phyloP scores from a whole-genome alignment of 1,140 invertebrate genomes.

The Mercenaria mercenaria region DNA sequence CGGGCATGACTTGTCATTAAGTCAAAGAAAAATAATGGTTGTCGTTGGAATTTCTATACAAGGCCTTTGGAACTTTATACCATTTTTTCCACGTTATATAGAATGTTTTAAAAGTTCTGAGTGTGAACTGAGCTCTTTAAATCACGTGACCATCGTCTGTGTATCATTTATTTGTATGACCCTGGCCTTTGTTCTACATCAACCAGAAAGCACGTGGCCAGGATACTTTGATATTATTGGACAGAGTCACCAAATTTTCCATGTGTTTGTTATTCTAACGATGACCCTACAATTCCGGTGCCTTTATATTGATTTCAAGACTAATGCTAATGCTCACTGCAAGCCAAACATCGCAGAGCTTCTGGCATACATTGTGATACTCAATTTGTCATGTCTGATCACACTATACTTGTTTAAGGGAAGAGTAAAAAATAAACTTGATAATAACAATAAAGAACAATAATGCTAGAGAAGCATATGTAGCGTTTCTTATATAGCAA shows the following conservation, averaged over 20 bases:
- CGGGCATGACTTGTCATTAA: slow-evolving; percentile 55
- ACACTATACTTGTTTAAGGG: slow-evolving; percentile 1
- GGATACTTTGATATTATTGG: slow-evolving; percentile 86
- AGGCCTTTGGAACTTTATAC: slow-evolving; percentile 60
- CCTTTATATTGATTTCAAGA: slow-evolving; percentile 65
- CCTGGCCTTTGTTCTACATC: slow-evolving; percentile 83
- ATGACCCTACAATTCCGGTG: slow-evolving; percentile 81
- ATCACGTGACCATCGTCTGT: slow-evolving; percentile 70
- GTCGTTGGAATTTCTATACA: slow-evolving; percentile 61
- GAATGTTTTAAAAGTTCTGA: slow-evolving; percentile 51
- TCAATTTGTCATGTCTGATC: slow-evolving; percentile 32
- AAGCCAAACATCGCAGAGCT: slow-evolving; percentile 33
- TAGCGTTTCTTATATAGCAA: too few relatives aligned
- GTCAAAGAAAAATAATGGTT: slow-evolving; percentile 63
- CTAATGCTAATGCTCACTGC: slow-evolving; percentile 34
- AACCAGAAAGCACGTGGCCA: slow-evolving; percentile 85
- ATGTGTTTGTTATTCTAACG: slow-evolving; percentile 82
- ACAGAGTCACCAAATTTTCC: slow-evolving; percentile 86
- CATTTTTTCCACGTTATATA: slow-evolving; percentile 64
- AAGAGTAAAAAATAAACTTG: slow-evolving; percentile 25
- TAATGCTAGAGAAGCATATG: too few relatives aligned
- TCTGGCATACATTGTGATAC: background rate
- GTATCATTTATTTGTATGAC: slow-evolving; percentile 65
- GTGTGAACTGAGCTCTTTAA: slow-evolving; percentile 66
- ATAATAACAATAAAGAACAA: slow-evolving; percentile 31